Base-by-base conservation (phyloP, 2,113 vertebrate species). In the Solea senegalensis region DNA sequence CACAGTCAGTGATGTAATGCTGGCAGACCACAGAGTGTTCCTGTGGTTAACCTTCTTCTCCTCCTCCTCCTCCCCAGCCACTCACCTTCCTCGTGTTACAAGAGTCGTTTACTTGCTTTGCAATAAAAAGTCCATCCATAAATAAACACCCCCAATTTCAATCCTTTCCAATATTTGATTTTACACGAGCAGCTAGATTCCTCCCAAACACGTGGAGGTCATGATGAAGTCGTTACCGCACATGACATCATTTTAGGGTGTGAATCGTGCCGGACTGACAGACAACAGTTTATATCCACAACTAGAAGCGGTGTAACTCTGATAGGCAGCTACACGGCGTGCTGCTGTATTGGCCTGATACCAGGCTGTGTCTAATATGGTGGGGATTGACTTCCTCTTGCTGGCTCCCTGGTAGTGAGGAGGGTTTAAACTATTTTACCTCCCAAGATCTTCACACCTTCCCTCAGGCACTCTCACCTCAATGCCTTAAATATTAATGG, bases 401-500 rank as follows among this genome's bases (percentile, higher is more conserved):
- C 84, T 58, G 62, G 79, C 83, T 85, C 48, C 71, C 72, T 78
- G 84, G 78, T 87, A 86, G 83, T 77, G 69, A 80, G 56, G 71
- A 77, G 86, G 83, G 90, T 91, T 90, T 86, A 87, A 85, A 89
- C 87, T 87, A 81, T 88, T 92, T 91, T 88, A 88, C 87, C 81
- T 84, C 70, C 74, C 77, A 62, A 82, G 90, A 90, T 90, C 88
- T 89, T 82, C 88, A 87, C 86, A 84, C 88, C 84, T 87, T 88
- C 83, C 85, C 88, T 86, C 75, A 76, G 87, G 89, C 87, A 88
- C 76, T 90, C 86, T 92, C 87, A 88, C 89, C 87, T 83, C 76
- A 15, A 59, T 77, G 74, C 69, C 80, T 93, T 88, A 91, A 92
- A 93, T 92, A 93, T 93, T 93, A 89, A 93, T 91, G 80, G 77